Evolutionary conservation across 2,113 vertebrate genomes (phyloP).

Genomic region (Gavialis gangeticus): DNA sequence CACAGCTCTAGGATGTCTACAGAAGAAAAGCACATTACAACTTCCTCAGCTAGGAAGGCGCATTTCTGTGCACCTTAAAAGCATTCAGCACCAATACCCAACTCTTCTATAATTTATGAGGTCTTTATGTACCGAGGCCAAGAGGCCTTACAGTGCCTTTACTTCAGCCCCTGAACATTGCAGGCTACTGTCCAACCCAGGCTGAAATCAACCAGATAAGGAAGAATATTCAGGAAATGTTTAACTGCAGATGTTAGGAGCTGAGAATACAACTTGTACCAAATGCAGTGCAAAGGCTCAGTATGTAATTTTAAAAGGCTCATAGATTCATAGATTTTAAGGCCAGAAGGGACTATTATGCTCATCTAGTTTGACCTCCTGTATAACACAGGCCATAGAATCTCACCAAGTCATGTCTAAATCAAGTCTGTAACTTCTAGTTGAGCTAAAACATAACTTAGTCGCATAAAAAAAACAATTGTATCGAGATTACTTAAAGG

Average conservation of each 20-base stretch:
- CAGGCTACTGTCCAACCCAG: not conserved
- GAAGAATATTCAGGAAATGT: not conserved
- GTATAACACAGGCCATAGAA: not conserved
- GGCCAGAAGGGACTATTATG: not conserved
- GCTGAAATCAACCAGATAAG: accelerated
- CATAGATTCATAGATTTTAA: slow-evolving; percentile 25
- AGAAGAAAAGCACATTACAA: not conserved
- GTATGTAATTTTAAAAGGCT: not conserved
- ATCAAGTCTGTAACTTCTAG: accelerated
- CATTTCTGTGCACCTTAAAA: not conserved
- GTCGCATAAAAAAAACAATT: slow-evolving; percentile 26
- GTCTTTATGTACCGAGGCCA: no score
- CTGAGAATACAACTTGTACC: not conserved
- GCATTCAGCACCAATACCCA: not conserved
- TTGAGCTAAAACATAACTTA: not conserved
- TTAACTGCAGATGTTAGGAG: not conserved
- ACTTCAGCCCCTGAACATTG: not conserved
- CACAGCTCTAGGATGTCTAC: not conserved
- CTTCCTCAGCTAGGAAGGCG: not conserved
- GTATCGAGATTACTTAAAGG: not conserved
- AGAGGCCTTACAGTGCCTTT: not conserved
- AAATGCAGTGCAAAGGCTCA: not conserved
- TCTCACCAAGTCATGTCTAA: not conserved
- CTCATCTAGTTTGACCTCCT: not conserved
- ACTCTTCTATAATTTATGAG: accelerated